Base-by-base conservation (phyloP, 1,140 invertebrate species). In the Bombus sylvicola region DNA sequence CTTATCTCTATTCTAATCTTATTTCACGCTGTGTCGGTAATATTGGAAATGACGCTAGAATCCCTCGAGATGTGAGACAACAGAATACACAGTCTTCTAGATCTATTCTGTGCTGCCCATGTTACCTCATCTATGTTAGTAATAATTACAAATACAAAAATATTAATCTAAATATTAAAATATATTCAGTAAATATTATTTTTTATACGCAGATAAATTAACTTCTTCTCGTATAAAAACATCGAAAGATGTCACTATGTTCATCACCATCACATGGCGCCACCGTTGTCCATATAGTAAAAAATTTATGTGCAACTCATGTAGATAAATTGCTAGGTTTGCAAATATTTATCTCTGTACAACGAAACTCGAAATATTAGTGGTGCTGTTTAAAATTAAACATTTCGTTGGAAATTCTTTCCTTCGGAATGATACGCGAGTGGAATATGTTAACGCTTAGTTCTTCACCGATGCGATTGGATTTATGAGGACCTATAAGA, bases 401-500 rank as follows among this genome's bases (percentile, higher is more conserved):
- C 4, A 62, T 71, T 43, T 28, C 3, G 12, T 37, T 15, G 34
- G 8, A 73, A 66, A 81, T 66, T 39, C n/a, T 73, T 34, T 22
- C 22, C 1, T 25, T 12, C 64, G 53, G 39, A 22, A 84, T 39
- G 53, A 81, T 85, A 41, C 71, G 25, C 18, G 64, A 82, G 37
- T 53, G 62, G 39, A n/a, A 62, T 53, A 12, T 43, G 6, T 59
- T 43, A 22, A 76, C 22, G 25, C 3, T 59, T n/a, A 6, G 22
- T 2, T 62, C 31, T 68, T 76, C 72, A 25, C 28, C 34, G 43
- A 62, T 57, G 12, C 39, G 22, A 71, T 59, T 59, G 72, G 53
- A 86, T 76, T 86, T 82, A 86, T 86, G 79, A 86, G 47, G 37
- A 82, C 47, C 59, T 13, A 34, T 8, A 53, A n/a, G 34, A 75